Base-by-base conservation (phyloP, 2,888 invertebrate genomes). In the Morpho achilles region DNA sequence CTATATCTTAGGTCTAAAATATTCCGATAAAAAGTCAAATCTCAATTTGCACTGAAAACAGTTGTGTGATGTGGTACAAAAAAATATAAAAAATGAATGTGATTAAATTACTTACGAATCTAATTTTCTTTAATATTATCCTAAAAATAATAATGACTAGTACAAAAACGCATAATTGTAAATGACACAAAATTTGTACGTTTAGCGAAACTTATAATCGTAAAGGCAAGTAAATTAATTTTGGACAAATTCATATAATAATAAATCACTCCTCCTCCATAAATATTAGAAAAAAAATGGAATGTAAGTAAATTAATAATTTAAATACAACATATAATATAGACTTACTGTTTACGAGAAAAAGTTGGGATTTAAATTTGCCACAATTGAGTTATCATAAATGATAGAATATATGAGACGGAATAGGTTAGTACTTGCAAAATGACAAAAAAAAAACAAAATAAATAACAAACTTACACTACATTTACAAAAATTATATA, bases 81-180 rank as follows among this genome's bases (percentile, higher is more conserved):
- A 7, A 52, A 32, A 52, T 6, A 51, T 51, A 10, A n/a, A 52
- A 52, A 44, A 52, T 51, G 10, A 50, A 50, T 50, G 50, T 9
- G 8, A 23, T 49, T 39, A 49, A 52, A 48, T 54, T 39, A 46
- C 50, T 61, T 58, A 56, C 8, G 46, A 7, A 50, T 22, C 45
- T 56, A 56, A 53, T 55, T 41, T 53, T 53, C 8, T 44, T 9
- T 40, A 2, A 50, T 49, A 48, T 52, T 50, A 56, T 7, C 55
- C n/a, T 56, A 60, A 59, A 56, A 51, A 51, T 44, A 59, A 54
- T 50, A 62, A 55, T 65, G 64, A 65, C 64, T 65, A 65, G 64
- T 61, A 58, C 57, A 65, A 58, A 56, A 56, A 53, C 23, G 46
- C 32, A 43, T 53, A 47, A 48, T 42, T 9, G 9, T 43, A 41